phyloP scores from a whole-genome alignment of 2,888 invertebrate genomes.

The Pyrrhosoma nymphula region DNA sequence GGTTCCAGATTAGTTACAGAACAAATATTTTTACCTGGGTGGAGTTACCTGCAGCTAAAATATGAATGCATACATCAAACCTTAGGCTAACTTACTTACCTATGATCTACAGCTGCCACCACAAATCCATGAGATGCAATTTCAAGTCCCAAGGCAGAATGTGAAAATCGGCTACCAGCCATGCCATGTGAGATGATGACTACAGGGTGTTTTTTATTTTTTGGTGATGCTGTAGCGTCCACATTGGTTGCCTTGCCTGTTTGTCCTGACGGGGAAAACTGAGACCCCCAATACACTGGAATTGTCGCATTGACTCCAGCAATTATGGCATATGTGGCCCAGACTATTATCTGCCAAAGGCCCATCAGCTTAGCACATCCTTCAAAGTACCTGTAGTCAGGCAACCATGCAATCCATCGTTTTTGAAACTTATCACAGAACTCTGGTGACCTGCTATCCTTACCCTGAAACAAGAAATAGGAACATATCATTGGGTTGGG shows the following conservation, averaged over 20 bases:
- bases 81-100: neutral
- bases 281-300: constrained; percentile 45
- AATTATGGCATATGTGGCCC: constrained; percentile 35
- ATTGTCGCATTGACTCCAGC: constrained; percentile 37
- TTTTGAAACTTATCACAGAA: neutral
- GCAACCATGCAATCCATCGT: constrained; percentile 51
- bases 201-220: constrained; percentile 19
- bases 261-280: neutral
- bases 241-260: neutral
- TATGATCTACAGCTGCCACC: constrained; percentile 42
- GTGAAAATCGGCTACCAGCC: constrained; percentile 47
- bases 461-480: neutral
- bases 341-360: neutral
- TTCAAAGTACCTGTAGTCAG: constrained; percentile 42
- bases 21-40: too few relatives aligned
- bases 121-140: constrained; percentile 56
- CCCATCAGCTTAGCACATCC: constrained; percentile 34
- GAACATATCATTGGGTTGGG: neutral
- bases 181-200: constrained; percentile 44
- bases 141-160: constrained; percentile 47
- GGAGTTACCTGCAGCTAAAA: too few relatives aligned
- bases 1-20: too few relatives aligned
- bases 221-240: neutral
- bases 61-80: too few relatives aligned
- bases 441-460: neutral